phyloP scores from a whole-genome alignment of 1,140 invertebrate genomes.

The Protaetia brevitarsis region DNA sequence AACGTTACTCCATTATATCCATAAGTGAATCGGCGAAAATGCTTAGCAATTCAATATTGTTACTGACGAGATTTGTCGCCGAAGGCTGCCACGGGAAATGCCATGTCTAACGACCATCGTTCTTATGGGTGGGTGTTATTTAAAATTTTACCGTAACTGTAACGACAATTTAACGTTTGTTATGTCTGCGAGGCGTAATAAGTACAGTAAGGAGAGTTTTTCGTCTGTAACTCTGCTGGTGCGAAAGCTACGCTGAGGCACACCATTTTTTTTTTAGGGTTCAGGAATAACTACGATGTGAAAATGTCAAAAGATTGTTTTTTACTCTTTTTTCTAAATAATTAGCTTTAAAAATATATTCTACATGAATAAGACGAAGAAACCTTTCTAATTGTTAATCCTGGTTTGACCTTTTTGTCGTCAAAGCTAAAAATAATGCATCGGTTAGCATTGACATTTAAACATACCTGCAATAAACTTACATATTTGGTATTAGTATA shows the following conservation, averaged over 20 bases:
- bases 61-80: not conserved
- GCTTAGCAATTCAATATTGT: not conserved
- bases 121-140: not conserved
- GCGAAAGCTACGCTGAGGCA: not conserved
- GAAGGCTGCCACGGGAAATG: not conserved
- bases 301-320: not conserved
- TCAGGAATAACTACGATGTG: not conserved
- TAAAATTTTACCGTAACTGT: conserved; percentile 1
- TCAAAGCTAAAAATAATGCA: not conserved
- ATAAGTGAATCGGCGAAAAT: not conserved
- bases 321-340: not conserved
- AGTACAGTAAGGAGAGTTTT: not conserved
- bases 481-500: too few relatives aligned
- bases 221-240: not conserved
- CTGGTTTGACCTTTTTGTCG: not conserved
- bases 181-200: not conserved
- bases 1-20: not conserved
- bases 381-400: not conserved
- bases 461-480: too few relatives aligned
- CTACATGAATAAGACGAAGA: not conserved
- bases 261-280: too few relatives aligned
- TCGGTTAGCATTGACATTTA: conserved; percentile 5
- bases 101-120: not conserved
- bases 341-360: not conserved
- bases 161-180: conserved; percentile 10